phyloP scores from a whole-genome alignment of 2,113 vertebrate species.

The Heloderma charlesbogerti region DNA sequence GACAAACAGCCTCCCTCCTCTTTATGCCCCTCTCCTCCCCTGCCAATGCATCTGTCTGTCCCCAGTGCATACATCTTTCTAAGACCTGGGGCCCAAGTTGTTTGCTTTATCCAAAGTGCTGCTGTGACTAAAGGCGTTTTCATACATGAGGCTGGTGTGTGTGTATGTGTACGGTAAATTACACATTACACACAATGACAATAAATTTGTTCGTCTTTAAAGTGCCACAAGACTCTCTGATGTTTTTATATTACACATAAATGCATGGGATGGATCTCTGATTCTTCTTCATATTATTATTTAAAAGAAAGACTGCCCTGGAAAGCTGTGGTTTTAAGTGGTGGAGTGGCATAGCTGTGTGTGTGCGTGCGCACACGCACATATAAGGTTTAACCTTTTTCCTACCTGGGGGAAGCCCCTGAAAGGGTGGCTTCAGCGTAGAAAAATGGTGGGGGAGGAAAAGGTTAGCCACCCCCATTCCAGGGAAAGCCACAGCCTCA shows the following conservation, averaged over 20 bases:
- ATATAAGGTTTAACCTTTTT: not conserved
- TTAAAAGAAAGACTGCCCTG: not conserved
- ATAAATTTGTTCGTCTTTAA: too few relatives aligned
- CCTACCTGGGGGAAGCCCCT: not conserved
- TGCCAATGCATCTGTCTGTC: not conserved
- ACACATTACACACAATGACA: not conserved
- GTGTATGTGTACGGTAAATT: not conserved
- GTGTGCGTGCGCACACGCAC: not conserved
- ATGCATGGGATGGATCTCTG: too few relatives aligned
- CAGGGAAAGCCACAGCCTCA: not conserved
- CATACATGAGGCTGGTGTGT: not conserved
- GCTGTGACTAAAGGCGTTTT: not conserved
- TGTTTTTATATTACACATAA: too few relatives aligned
- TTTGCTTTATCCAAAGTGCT: not conserved
- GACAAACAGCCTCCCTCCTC: not conserved
- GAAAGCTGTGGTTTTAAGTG: not conserved
- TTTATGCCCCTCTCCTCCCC: not conserved
- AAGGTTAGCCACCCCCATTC: not conserved
- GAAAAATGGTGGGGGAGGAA: not conserved
- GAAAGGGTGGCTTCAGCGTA: not conserved
- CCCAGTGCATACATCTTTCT: not conserved
- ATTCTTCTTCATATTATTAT: too few relatives aligned
- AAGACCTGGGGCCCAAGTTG: not conserved
- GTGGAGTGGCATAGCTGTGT: not conserved
- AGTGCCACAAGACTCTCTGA: too few relatives aligned